A percentile compares a stretch with the other conserved stretches of the same genome.
Evolutionary conservation across 2,113 vertebrate genomes (phyloP).

Genomic region (Nothoprocta pentlandii): DNA sequence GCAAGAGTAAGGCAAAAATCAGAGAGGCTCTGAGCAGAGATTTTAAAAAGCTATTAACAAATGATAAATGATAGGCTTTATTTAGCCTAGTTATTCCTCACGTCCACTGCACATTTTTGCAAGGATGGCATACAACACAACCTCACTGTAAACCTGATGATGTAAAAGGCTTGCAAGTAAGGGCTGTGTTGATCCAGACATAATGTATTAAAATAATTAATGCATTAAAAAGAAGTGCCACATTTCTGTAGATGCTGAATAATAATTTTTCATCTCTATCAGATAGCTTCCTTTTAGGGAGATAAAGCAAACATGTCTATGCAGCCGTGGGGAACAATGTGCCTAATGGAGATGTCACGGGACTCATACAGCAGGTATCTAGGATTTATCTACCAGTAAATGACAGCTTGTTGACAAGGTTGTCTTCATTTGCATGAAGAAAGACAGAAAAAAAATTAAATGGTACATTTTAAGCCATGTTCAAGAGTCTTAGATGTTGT

Average conservation of each 20-base stretch:
- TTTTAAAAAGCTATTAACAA: background rate
- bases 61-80: too few species aligned
- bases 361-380: background rate
- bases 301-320: background rate
- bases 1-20: background rate
- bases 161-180: background rate
- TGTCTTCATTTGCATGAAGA: constrained; percentile 21
- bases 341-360: background rate
- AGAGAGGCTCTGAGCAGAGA: background rate
- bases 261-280: background rate
- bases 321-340: constrained; percentile 3
- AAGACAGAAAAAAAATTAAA: constrained; percentile 5
- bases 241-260: background rate
- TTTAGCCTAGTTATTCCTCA: background rate
- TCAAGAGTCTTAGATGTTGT: constrained; percentile 17
- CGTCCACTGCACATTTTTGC: background rate
- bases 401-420: constrained; percentile 10
- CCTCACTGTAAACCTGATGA: background rate
- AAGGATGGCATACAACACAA: background rate
- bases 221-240: constrained; percentile 2
- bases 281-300: background rate
- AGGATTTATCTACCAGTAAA: constrained; percentile 17
- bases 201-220: background rate
- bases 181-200: background rate
- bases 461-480: background rate